Conservation (phyloP, 2,888 invertebrate genomes). For the Drosophila sordidapex region DNA sequence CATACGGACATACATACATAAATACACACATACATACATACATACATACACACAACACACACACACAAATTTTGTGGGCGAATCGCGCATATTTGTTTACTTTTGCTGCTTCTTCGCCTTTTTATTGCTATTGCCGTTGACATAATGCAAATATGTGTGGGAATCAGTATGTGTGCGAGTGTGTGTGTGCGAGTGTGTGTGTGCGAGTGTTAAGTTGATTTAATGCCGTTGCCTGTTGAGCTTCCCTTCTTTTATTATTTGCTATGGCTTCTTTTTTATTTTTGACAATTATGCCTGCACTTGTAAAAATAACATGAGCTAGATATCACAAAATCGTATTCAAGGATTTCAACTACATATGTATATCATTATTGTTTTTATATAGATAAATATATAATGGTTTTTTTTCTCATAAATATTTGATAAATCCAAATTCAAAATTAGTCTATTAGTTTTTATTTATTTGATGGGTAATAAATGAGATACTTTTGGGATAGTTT, state of each 20-base stretch:
- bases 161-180: constrained; percentile 6
- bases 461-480: neutral
- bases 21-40: neutral
- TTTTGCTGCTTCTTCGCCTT: constrained; percentile 4
- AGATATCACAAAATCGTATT: neutral
- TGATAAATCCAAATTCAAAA: neutral
- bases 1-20: neutral
- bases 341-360: neutral
- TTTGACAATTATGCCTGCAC: neutral
- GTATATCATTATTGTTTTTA: neutral
- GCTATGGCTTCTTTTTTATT: constrained; percentile 5
- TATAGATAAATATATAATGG: neutral
- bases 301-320: neutral
- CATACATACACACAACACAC: neutral
- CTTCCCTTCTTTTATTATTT: constrained; percentile 12
- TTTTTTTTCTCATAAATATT: neutral
- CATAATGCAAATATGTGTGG: constrained; percentile 27
- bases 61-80: constrained; percentile 15
- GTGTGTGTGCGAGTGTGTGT: neutral
- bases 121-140: constrained; percentile 20
- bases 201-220: constrained; percentile 27
- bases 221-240: constrained; percentile 21
- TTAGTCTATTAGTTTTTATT: neutral
- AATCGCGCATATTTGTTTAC: constrained; percentile 16
- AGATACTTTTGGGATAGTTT: neutral